These are phyloP conservation scores for Lumbricus terrestris DNA, from an alignment of 2,888 invertebrate genomes.

Conservation along the genomic window DNA sequence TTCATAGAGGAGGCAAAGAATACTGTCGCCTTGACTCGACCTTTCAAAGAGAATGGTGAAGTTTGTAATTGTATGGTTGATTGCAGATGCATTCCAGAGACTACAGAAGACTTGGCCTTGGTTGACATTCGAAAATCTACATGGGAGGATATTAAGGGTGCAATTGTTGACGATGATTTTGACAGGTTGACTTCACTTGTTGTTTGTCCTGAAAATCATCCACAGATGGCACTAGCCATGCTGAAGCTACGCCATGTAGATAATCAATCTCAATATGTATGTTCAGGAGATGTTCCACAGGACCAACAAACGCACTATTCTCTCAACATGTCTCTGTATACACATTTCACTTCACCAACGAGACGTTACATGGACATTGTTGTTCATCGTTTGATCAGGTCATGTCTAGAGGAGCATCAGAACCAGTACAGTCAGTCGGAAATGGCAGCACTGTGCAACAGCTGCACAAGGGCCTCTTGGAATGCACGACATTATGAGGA, in stretches of 20 bases:
- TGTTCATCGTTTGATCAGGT: slow-evolving; percentile 46
- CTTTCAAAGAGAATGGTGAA: slow-evolving; percentile 20
- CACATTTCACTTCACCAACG: slow-evolving; percentile 48
- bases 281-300: slow-evolving; percentile 35
- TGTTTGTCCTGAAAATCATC: slow-evolving; percentile 37
- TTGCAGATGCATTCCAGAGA: slow-evolving; percentile 21
- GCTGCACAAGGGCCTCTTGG: slow-evolving; percentile 28
- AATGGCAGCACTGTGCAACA: slow-evolving; percentile 40
- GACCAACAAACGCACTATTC: slow-evolving; percentile 41
- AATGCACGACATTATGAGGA: slow-evolving; percentile 31
- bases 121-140: slow-evolving; percentile 21
- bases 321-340: slow-evolving; percentile 44
- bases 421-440: slow-evolving; percentile 44
- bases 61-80: slow-evolving; percentile 20
- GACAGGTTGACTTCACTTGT: neutral
- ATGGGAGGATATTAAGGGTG: slow-evolving; percentile 12
- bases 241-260: slow-evolving; percentile 42
- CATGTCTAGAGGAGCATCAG: slow-evolving; percentile 42
- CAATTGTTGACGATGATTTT: slow-evolving; percentile 18
- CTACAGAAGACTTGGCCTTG: neutral
- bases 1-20: slow-evolving; percentile 11
- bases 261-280: slow-evolving; percentile 40
- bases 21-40: slow-evolving; percentile 13
- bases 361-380: slow-evolving; percentile 48
- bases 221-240: slow-evolving; percentile 47